phyloP scores from a whole-genome alignment of 2,113 vertebrate genomes.

The Casuarius casuarius region DNA sequence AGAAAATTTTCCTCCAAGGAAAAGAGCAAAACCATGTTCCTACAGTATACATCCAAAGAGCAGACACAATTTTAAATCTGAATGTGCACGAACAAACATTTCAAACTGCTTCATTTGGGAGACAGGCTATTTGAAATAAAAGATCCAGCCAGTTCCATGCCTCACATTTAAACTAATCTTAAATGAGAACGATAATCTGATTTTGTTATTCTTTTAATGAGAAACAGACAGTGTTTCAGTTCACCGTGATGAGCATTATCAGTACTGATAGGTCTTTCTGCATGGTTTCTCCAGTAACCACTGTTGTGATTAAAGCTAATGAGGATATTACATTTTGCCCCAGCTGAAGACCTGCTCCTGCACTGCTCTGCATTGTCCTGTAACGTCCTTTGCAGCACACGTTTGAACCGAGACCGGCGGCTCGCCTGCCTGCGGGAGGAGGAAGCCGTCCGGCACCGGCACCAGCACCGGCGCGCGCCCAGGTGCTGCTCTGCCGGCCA shows the following conservation, averaged over 20 bases:
- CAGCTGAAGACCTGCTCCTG: neutral
- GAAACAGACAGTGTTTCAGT: neutral
- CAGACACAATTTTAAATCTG: neutral
- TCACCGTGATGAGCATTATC: neutral
- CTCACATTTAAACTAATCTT: neutral
- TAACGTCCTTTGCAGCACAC: neutral
- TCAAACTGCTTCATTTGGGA: neutral
- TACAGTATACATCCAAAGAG: neutral
- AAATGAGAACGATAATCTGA: neutral
- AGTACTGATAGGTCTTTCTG: neutral
- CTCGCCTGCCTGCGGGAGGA: too few relatives aligned
- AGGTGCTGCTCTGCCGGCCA: neutral
- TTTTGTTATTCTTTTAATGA: neutral
- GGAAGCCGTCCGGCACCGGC: too few relatives aligned
- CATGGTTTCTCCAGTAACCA: neutral
- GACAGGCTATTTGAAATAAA: neutral
- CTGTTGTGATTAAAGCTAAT: neutral
- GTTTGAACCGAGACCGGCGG: neutral
- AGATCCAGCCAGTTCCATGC: neutral
- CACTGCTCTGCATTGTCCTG: neutral
- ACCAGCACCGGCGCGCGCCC: too few relatives aligned
- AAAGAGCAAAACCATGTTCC: neutral
- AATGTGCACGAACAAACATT: neutral
- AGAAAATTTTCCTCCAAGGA: neutral
- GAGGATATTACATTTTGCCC: neutral